Evolutionary conservation across 2,113 vertebrate genomes (phyloP).

Genomic region (Prunella fulvescens): DNA sequence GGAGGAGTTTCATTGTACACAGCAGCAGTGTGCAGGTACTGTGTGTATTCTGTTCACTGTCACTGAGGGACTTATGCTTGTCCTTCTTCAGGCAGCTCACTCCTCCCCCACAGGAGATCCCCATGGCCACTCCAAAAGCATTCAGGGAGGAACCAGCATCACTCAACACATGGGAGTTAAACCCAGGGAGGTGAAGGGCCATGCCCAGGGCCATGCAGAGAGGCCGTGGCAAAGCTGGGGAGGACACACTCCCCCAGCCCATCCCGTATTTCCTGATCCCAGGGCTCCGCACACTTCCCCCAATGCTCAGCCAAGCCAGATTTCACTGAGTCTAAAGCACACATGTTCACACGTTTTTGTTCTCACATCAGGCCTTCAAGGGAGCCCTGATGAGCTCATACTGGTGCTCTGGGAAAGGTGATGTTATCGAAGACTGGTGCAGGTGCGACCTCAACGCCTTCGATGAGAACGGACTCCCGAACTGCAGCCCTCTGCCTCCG

Average conservation of each 20-base stretch:
- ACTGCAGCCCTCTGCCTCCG: slow-evolving; percentile 91
- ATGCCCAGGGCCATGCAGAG: not conserved
- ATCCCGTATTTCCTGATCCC: rapidly evolving
- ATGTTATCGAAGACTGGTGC: slow-evolving; percentile 99
- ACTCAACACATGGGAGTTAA: rapidly evolving
- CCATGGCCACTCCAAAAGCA: not conserved
- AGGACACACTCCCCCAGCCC: not conserved
- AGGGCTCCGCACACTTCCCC: rapidly evolving
- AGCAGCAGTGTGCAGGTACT: not conserved
- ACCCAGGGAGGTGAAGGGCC: not conserved
- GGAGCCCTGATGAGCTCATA: slow-evolving; percentile 97
- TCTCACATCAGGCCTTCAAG: slow-evolving; percentile 84
- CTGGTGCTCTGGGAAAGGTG: slow-evolving; percentile 98
- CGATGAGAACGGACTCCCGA: slow-evolving; percentile 91
- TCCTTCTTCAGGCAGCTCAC: not conserved
- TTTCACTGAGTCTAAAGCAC: not conserved
- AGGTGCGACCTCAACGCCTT: slow-evolving; percentile 96
- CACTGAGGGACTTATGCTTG: rapidly evolving
- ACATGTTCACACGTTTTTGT: not conserved
- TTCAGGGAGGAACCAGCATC: not conserved
- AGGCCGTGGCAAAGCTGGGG: not conserved
- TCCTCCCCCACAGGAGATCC: not conserved
- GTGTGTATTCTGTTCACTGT: rapidly evolving
- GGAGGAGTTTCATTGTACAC: not conserved
- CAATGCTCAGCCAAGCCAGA: not conserved